Base-by-base conservation (phyloP, 2,888 invertebrate species). In the Caenorhabditis uteleia region DNA sequence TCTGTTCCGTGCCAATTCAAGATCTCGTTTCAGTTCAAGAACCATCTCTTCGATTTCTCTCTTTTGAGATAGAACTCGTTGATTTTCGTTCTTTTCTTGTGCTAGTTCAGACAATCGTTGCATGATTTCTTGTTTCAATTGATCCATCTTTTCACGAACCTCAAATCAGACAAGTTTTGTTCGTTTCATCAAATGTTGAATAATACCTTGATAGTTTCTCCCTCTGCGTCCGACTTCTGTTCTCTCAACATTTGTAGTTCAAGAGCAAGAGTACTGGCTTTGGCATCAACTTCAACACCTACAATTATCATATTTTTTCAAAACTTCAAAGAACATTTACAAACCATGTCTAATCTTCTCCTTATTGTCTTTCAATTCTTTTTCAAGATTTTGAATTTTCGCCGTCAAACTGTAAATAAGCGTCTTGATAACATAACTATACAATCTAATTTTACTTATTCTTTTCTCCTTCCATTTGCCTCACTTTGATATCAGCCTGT, bases 1-100 rank as follows among this genome's bases (percentile, higher is more conserved):
- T 27, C 46, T 44, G 2, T 45, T 27, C 21, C 54, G 57, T 14
- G 57, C 29, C 14, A 53, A 4, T 36, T 64, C 64, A 26, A 51
- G 40, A 5, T 64, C 64, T 27, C 64, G 7, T n/a, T 54, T 57
- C 18, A 64, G 23, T 14, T 57, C 57, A 18, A 48, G 43, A 5
- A 64, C 29, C 14, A 47, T 47, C 25, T 64, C 64, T 5, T 59
- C 64, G 2, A 47, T 40, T 10, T 70, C 58, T 18, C 51, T 57
- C 31, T 68, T 64, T 26, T 68, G 67, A 23, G 48, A 42, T 18
- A 40, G n/a, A 3, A 46, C 42, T 34, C 59, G 21, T n/a, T 57
- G 56, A 20, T 58, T 54, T 20, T 60, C 64, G 12, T 60, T 61
- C 26, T 59, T 59, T 26, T 73, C 73, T 21, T 67, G 66, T 8